Conservation (phyloP, 2,113 vertebrate species). For the Numida meleagris region DNA sequence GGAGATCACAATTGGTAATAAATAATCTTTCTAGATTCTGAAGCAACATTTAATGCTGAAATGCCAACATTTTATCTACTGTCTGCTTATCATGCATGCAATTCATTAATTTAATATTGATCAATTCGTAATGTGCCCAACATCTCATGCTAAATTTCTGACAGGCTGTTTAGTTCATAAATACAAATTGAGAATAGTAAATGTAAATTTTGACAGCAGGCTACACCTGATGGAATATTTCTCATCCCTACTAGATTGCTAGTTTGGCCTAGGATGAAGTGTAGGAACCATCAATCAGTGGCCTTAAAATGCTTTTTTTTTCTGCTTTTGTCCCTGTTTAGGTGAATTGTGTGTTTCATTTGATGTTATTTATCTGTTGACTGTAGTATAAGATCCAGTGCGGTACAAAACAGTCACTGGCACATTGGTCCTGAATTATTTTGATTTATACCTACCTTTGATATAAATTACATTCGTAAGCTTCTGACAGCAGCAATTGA, state of each 20-base stretch:
- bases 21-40: neutral
- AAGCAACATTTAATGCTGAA: slow-evolving; percentile 13
- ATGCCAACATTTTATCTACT: neutral
- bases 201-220: neutral
- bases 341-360: neutral
- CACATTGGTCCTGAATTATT: neutral
- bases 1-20: neutral
- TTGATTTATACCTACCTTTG: neutral
- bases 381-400: neutral
- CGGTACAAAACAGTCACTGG: neutral
- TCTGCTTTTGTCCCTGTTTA: neutral
- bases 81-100: neutral
- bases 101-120: neutral
- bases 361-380: neutral
- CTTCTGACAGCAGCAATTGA: neutral
- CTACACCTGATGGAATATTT: neutral
- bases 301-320: neutral
- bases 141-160: neutral
- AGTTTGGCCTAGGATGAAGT: neutral
- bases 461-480: neutral
- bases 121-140: neutral
- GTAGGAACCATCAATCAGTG: neutral
- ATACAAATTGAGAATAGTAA: neutral
- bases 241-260: neutral
- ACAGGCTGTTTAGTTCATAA: neutral